Base-by-base conservation (phyloP, 2,113 vertebrate genomes). In the Thryonomys swinderianus region DNA sequence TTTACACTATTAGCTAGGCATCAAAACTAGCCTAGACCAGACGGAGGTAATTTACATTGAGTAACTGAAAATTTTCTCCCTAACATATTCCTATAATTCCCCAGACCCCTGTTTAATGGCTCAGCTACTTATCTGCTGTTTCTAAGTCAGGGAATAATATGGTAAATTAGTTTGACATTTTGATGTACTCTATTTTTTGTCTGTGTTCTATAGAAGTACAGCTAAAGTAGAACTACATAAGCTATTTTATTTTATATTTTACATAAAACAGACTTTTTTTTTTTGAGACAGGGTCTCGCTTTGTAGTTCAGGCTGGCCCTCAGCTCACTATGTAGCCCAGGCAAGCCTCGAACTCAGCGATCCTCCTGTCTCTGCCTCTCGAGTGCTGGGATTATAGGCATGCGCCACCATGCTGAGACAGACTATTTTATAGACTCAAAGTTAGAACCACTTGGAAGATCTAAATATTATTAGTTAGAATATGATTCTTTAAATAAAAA, bases 191-290 rank as follows among this genome's bases (percentile, higher is more conserved):
- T 48, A 66, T 59, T 83, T 94, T 90, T 61, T 82, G 53, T 73
- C 27, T 61, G 27, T 90, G 30, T 37, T 94, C 61, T 93, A 88
- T 74, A n/a, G 93, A 83, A 12, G 74, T 7, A 3, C 0, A 30
- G 48, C 74, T 87, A 34, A 73, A 80, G 18, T 90, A 87, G 90
- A 82, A 81, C 34, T 12, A 74, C n/a, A 21, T 13, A 81, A 34
- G 6, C 2, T 83, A 42, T 61, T 85, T 57, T n/a, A 55, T 30
- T 59, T 90, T 93, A 45, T 14, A 71, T 45, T 61, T 94, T 83
- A 83, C 53, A 87, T 71, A 81, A 94, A 96, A 66, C 51, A 87
- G 25, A n/a, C 37, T 85, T n/a, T n/a, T n/a, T n/a, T n/a, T n/a
- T n/a, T n/a, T n/a, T n/a, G n/a, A n/a, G n/a, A n/a, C n/a, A n/a